Evolutionary conservation across 2,797 vertebrate species (phyloP).

Genomic region (Hylomyscus alleni): DNA sequence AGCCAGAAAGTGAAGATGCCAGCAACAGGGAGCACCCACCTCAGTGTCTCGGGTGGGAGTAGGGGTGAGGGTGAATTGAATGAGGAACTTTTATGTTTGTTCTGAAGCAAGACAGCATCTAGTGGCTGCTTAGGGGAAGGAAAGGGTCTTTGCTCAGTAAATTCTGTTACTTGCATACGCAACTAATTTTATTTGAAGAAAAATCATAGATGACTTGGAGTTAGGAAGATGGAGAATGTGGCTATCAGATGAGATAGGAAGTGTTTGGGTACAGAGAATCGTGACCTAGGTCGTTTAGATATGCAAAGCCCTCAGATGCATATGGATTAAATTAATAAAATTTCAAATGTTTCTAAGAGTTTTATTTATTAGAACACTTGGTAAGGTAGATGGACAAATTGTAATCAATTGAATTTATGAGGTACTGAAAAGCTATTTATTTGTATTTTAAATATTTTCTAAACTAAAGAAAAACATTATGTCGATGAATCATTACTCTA

Average conservation of each 20-base stretch:
- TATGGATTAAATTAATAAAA: background rate
- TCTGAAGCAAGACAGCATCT: background rate
- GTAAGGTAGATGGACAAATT: slow-evolving; percentile 26
- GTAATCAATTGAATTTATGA: slow-evolving; percentile 19
- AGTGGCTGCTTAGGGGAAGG: background rate
- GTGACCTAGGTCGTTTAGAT: background rate
- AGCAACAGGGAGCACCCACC: background rate
- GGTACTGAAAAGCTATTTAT: background rate
- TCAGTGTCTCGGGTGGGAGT: background rate
- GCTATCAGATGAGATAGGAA: background rate
- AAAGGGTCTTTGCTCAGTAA: background rate
- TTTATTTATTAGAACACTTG: background rate
- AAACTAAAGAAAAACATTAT: background rate
- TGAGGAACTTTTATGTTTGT: background rate
- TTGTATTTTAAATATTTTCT: slow-evolving; percentile 48
- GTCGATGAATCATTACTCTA: background rate
- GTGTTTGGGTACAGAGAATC: background rate
- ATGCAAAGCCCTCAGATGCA: background rate
- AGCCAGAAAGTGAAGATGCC: background rate
- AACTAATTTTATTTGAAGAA: slow-evolving; percentile 17
- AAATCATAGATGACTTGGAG: background rate
- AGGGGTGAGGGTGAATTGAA: background rate
- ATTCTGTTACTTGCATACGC: background rate
- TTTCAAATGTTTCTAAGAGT: background rate
- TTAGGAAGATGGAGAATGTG: background rate